Base-by-base conservation (phyloP, 2,797 vertebrate species). In the Streptopelia turtur region DNA sequence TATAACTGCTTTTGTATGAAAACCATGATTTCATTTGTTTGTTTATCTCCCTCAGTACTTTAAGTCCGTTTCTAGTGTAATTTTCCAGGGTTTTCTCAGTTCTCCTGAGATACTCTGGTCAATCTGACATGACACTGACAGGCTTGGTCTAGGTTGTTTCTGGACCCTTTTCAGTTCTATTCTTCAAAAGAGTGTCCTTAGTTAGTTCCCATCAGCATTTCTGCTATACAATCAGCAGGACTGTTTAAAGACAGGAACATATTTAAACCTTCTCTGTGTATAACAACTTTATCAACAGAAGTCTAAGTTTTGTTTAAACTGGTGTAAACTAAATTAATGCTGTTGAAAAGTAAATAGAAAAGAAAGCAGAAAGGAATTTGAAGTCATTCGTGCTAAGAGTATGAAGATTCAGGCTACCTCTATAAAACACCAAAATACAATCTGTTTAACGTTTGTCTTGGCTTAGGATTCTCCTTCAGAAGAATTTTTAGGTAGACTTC, bases 371-470 rank as follows among this genome's bases (percentile, higher is more conserved):
- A 56, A 72, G 52, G 1, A 81, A 70, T 75, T 79, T 78, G 39
- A 90, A 64, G 24, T 47, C 7, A 28, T 59, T 69, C 4, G 11
- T 78, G 17, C 53, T 47, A 63, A 63, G 24, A 81, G 10, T 71
- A 56, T 39, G 87, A 91, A 81, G 79, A 90, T 45, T 59, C 41
- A 88, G 65, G 23, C 41, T 79, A 45, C 45, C 31, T 71, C 72
- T 75, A 61, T 61, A 83, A 83, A 90, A 71, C 37, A 63, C 12
- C 1, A 2, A 80, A 87, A 80, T 70, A 49, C 64, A 91, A 80
- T 63, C 86, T 60, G 18, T 63, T 83, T 82, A 87, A 81, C 37
- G 64, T 82, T 93, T 87, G 47, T 79, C 89, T 95, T 87, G 45
- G 68, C 53, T 94, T 94, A 72, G 86, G 52, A 61, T 57, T 91